A percentile compares a stretch with the other conserved stretches of the same genome.
These are phyloP conservation scores for Sebastes matsubarae DNA, from an alignment of 2,797 vertebrate species.

Conservation along the genomic window DNA sequence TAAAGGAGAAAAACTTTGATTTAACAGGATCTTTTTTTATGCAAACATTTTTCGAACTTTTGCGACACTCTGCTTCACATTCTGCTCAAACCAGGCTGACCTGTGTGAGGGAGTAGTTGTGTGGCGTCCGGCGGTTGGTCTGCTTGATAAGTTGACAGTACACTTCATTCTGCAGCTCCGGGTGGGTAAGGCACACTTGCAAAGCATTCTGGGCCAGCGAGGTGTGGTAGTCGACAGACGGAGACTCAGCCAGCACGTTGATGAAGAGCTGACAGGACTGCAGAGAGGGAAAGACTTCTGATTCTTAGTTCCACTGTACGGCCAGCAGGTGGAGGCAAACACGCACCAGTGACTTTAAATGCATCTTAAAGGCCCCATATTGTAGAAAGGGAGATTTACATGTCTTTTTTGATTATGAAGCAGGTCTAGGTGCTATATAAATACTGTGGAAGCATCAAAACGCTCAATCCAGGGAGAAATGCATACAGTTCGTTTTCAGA, in stretches of 20 bases:
- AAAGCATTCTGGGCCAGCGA: constrained; percentile 94
- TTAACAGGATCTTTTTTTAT: neutral
- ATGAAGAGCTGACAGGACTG: constrained; percentile 98
- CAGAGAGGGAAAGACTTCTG: neutral
- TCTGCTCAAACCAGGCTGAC: constrained; percentile 67
- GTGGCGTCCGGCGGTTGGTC: constrained; percentile 85
- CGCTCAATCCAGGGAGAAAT: neutral
- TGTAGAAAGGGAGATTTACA: neutral
- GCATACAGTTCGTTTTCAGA: neutral
- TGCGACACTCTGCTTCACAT: neutral
- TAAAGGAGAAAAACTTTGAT: neutral
- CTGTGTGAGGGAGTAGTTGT: constrained; percentile 92
- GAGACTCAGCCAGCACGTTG: constrained; percentile 92
- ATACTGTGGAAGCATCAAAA: neutral
- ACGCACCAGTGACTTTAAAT: neutral
- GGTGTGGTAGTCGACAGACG: constrained; percentile 94
- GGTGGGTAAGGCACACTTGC: constrained; percentile 94
- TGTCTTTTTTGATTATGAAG: neutral
- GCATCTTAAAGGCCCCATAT: neutral
- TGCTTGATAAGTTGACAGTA: constrained; percentile 96
- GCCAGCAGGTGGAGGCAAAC: constrained; percentile 67
- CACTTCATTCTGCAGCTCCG: constrained; percentile 95
- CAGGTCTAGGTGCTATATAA: neutral
- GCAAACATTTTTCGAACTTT: neutral
- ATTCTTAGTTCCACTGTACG: fast-evolving